Percentiles rank a stretch among this genome's conserved stretches.
phyloP scores from a whole-genome alignment of 1,140 invertebrate species.

The Schlechtendalia chinensis region DNA sequence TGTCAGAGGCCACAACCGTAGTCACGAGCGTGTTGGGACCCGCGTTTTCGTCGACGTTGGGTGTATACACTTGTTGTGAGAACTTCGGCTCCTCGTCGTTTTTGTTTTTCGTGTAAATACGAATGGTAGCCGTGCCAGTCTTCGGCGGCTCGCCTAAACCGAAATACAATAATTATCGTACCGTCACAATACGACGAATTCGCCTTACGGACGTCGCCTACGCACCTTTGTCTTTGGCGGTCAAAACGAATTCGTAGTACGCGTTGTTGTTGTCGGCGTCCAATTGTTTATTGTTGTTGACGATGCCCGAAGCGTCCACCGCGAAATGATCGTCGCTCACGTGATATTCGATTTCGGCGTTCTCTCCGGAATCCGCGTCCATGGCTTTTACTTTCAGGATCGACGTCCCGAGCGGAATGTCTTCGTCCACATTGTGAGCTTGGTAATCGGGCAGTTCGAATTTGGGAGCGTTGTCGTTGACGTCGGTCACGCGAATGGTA shows the following conservation, averaged over 20 bases:
- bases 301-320: conserved; percentile 85
- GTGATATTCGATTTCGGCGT: conserved; percentile 90
- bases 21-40: conserved; percentile 90
- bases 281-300: conserved; percentile 87
- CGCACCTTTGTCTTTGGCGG: conserved; percentile 82
- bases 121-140: conserved; percentile 85
- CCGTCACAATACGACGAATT: no score
- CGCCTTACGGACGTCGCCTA: no score
- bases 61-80: conserved; percentile 93
- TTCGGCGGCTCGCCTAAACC: conserved; percentile 76
- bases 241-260: conserved; percentile 91
- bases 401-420: conserved; percentile 84
- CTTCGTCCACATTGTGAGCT: conserved; percentile 91
- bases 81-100: conserved; percentile 96
- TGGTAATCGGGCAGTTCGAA: conserved; percentile 94
- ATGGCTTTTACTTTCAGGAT: conserved; percentile 90
- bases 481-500: conserved; percentile 88
- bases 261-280: conserved; percentile 95
- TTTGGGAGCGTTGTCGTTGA: conserved; percentile 91
- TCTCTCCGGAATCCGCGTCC: conserved; percentile 86
- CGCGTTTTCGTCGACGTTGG: conserved; percentile 93
- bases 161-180: conserved; percentile 15
- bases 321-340: conserved; percentile 91
- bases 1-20: conserved; percentile 91
- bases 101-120: conserved; percentile 93